Percentiles rank a stretch among this genome's conserved stretches.
Conservation (phyloP, 2,888 invertebrate species). For the Chymomyza procnemis region DNA sequence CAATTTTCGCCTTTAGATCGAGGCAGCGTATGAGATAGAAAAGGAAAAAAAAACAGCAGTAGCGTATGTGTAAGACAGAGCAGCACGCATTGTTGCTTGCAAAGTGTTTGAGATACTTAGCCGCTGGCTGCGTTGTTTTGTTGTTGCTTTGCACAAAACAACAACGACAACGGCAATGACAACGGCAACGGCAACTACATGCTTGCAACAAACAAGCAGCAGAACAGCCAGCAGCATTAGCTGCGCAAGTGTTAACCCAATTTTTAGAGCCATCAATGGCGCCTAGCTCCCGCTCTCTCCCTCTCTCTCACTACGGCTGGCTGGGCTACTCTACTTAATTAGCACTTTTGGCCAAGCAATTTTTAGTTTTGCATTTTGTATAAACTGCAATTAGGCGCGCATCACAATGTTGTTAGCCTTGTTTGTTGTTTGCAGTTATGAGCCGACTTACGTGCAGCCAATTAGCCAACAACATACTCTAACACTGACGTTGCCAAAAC, state of each 20-base stretch:
- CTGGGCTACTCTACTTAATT: conserved; percentile 57
- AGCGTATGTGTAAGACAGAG: neutral
- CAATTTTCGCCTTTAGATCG: conserved; percentile 67
- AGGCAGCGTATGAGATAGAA: conserved; percentile 27
- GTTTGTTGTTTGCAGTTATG: conserved; percentile 1
- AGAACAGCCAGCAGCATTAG: conserved; percentile 18
- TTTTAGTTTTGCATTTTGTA: conserved; percentile 58
- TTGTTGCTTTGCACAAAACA: conserved; percentile 27
- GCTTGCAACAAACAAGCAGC: conserved; percentile 2
- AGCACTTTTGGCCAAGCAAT: conserved; percentile 51
- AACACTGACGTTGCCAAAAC: conserved; percentile 23
- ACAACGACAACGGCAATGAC: conserved; percentile 6
- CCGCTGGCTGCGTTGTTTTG: conserved; percentile 51
- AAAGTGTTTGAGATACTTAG: conserved; percentile 36
- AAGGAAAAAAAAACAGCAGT: neutral
- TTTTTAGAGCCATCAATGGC: conserved; percentile 41
- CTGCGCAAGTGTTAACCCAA: conserved; percentile 59
- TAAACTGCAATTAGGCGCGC: conserved; percentile 53
- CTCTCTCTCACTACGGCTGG: too few relatives aligned
- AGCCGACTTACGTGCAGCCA: conserved; percentile 25
- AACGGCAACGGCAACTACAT: too few relatives aligned
- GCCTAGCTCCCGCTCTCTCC: neutral
- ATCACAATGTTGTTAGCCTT: conserved; percentile 7
- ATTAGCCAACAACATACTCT: conserved; percentile 41
- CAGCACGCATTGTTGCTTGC: neutral